Evolutionary conservation across 2,797 vertebrate genomes (phyloP).

Genomic region (Diplodus puntazzo): DNA sequence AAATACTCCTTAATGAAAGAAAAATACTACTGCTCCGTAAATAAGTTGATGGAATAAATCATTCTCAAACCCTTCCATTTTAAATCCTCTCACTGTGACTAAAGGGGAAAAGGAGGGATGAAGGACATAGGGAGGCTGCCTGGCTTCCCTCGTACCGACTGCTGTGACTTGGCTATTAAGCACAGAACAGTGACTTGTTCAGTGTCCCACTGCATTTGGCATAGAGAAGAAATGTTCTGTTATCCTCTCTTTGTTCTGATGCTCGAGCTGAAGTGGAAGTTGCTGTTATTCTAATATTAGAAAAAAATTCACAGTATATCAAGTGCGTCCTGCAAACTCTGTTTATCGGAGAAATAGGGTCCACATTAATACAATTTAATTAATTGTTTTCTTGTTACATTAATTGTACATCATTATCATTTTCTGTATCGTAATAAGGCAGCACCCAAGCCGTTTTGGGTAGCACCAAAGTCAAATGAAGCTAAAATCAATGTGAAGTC

Average conservation of each 20-base stretch:
- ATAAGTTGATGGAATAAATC: background rate
- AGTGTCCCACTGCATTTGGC: slow-evolving; percentile 19
- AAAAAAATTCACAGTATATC: slow-evolving; percentile 1
- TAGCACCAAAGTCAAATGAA: too few relatives aligned
- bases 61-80: background rate
- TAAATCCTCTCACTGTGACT: slow-evolving; percentile 12
- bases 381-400: background rate
- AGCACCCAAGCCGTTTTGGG: too few relatives aligned
- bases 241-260: slow-evolving; percentile 14
- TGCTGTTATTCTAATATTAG: slow-evolving; percentile 11
- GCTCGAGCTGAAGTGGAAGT: slow-evolving; percentile 8
- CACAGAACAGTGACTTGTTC: slow-evolving; percentile 20
- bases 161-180: slow-evolving; percentile 55
- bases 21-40: background rate
- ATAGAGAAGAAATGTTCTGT: background rate
- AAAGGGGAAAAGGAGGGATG: slow-evolving; percentile 8
- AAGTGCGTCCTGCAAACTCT: slow-evolving; percentile 8
- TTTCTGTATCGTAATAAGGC: too few relatives aligned
- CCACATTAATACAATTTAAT: background rate
- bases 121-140: slow-evolving; percentile 15
- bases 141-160: slow-evolving; percentile 50
- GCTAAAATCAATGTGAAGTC: too few relatives aligned
- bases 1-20: background rate
- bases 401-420: background rate
- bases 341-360: background rate